Evolutionary conservation across 1,140 invertebrate species (phyloP).

Genomic region (Drosophila aff.): DNA sequence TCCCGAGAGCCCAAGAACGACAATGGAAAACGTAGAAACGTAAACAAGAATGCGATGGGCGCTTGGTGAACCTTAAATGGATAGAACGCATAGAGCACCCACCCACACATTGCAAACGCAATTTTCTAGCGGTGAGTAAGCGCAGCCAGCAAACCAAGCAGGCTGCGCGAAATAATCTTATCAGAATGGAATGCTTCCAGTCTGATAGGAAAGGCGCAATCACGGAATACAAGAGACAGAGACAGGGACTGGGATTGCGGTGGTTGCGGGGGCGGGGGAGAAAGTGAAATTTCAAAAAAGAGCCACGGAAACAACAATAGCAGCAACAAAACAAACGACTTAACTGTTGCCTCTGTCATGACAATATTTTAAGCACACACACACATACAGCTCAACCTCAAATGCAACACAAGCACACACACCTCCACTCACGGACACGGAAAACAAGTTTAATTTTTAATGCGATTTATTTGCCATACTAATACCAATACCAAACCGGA

Average conservation of each 20-base stretch:
- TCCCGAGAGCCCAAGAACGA: conserved; percentile 45
- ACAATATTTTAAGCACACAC: conserved; percentile 46
- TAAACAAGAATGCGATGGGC: conserved; percentile 48
- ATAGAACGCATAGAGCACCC: conserved; percentile 4
- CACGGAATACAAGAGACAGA: neutral
- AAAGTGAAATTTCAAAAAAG: conserved; percentile 72
- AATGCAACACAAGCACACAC: conserved; percentile 15
- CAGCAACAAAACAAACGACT: conserved; percentile 44
- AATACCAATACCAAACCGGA: conserved; percentile 6
- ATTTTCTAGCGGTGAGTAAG: conserved; percentile 44
- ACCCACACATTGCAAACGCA: neutral
- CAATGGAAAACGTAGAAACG: conserved; percentile 44
- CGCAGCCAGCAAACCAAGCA: neutral
- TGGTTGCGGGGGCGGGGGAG: conserved; percentile 26
- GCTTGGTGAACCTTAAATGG: conserved; percentile 14
- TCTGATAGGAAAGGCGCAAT: conserved; percentile 30
- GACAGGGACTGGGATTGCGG: neutral
- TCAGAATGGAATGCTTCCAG: conserved; percentile 13
- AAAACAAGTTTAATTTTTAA: conserved; percentile 67
- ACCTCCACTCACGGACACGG: conserved; percentile 1
- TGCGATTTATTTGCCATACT: conserved; percentile 57
- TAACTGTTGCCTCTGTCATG: conserved; percentile 45
- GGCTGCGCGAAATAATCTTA: conserved; percentile 33
- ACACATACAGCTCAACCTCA: conserved; percentile 11
- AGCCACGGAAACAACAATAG: conserved; percentile 34